Percentiles rank a stretch among this genome's conserved stretches.
Conservation (phyloP, 2,888 invertebrate species). For the Brenthis daphne region DNA sequence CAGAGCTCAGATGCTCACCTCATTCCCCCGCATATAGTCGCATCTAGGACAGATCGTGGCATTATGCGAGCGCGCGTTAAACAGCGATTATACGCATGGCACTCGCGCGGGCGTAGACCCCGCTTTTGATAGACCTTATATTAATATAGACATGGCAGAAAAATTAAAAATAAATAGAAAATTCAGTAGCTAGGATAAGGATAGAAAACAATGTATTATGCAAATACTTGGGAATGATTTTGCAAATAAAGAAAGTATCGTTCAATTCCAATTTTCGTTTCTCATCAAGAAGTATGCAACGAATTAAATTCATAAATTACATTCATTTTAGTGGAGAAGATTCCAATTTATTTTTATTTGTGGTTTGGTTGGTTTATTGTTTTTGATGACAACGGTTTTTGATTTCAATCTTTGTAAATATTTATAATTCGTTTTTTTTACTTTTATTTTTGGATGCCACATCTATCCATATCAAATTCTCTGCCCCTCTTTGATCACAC, state of each 20-base stretch:
- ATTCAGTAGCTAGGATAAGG: not conserved
- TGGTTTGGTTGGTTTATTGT: too few relatives aligned
- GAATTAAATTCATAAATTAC: too few relatives aligned
- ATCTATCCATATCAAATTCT: constrained; percentile 33
- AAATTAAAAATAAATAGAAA: not conserved
- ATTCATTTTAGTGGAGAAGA: too few relatives aligned
- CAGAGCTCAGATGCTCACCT: constrained; percentile 34
- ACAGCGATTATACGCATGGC: constrained; percentile 64
- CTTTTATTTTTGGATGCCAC: not conserved
- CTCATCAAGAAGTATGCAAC: too few relatives aligned
- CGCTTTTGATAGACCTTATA: constrained; percentile 36
- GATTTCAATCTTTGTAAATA: not conserved
- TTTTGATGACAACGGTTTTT: too few relatives aligned
- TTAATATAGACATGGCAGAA: constrained; percentile 37
- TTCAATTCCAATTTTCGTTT: too few relatives aligned
- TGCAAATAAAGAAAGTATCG: too few relatives aligned
- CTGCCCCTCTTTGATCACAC: constrained; percentile 52
- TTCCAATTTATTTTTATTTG: too few relatives aligned
- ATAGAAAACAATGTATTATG: too few relatives aligned
- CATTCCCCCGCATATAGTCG: constrained; percentile 35
- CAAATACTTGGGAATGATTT: too few relatives aligned
- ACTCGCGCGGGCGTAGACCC: constrained; percentile 53
- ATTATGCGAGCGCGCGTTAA: constrained; percentile 62
- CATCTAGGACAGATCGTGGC: constrained; percentile 47
- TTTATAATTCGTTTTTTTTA: not conserved